Base-by-base conservation (phyloP, 1,140 invertebrate genomes). In the Drosophila kohkoa region DNA sequence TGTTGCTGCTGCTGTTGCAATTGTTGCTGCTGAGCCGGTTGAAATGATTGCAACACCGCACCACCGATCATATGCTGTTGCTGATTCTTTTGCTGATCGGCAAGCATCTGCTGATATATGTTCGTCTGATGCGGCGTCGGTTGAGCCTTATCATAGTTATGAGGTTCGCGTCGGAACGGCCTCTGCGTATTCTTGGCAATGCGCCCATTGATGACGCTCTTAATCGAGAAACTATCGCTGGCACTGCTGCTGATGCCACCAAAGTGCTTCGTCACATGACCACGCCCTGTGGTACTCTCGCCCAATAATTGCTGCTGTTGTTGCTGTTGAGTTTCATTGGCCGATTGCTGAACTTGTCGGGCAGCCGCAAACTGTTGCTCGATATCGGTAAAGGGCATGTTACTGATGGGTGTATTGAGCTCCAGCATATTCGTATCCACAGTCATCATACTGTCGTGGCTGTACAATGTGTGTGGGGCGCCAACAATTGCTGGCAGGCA, bases 91-190 rank as follows among this genome's bases (percentile, higher is more conserved):
- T 92, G 91, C 32, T 91, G 82, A 59, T 92, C 92, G 15, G 92
- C 91, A 41, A 92, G 52, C 87, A 92, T 91, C 65, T 92, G 92
- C 52, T 92, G 91, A 75, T 92, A 92, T 11, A 92, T 71, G 13
- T 65, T 88, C 1, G 92, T 92, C 78, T 92, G 92, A 49, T 92
- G 92, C 43, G 85, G 28, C n/a, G 92, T 92, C 11, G 92, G 92
- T 75, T 91, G 88, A 5, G 87, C 82, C 79, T 92, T 92, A 77
- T 92, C 92, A 65, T 92, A 92, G 65, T 92, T 92, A 35, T 92
- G 92, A 4, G 92, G 91, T 71, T 92, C 91, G 1, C 92, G 81
- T 4, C 89, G 77, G 30, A 92, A 91, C 1, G 82, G 81, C 11
- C 91, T 69, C 64, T 90, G 88, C 1, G 83, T 86, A 38, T 65